These are phyloP conservation scores for Platichthys flesus DNA, from an alignment of 2,113 vertebrate genomes.

Conservation along the genomic window DNA sequence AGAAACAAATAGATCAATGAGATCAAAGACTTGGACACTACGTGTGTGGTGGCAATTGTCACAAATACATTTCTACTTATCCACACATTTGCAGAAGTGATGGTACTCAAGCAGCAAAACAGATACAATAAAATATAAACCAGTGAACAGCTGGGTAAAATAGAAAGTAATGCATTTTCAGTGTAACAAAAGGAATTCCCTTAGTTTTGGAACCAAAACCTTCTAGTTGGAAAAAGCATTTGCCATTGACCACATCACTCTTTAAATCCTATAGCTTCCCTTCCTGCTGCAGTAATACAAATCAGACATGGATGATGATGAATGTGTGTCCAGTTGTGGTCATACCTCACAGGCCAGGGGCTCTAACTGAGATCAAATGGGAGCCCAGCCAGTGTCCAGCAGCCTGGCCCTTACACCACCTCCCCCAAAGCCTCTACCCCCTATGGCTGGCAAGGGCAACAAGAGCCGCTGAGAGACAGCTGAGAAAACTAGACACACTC, in stretches of 20 bases:
- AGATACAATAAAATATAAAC: neutral
- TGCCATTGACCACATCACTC: neutral
- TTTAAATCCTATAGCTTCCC: neutral
- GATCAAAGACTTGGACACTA: conserved; percentile 53
- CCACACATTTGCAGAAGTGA: neutral
- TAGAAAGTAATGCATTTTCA: neutral
- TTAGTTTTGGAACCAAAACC: neutral
- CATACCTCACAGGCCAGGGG: conserved; percentile 80
- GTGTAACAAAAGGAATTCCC: neutral
- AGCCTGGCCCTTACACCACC: conserved; percentile 46
- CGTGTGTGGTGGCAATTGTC: conserved; percentile 25
- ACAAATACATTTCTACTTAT: conserved; percentile 8
- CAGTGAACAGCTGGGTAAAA: neutral
- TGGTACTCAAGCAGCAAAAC: neutral
- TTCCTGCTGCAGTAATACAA: conserved; percentile 18
- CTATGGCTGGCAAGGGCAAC: conserved; percentile 66
- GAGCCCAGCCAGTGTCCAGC: conserved; percentile 59
- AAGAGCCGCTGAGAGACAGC: conserved; percentile 75
- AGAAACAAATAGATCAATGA: conserved; percentile 24
- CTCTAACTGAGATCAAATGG: conserved; percentile 76
- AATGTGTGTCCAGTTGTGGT: conserved; percentile 76
- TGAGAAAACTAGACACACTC: conserved; percentile 79
- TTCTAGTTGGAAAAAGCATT: neutral
- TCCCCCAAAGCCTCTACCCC: conserved; percentile 50
- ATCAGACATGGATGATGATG: conserved; percentile 34